Evolutionary conservation across 2,113 vertebrate species (phyloP), one percentile per base, ranked within the genome.

Genomic region (Phylloscopus trochiloides): DNA sequence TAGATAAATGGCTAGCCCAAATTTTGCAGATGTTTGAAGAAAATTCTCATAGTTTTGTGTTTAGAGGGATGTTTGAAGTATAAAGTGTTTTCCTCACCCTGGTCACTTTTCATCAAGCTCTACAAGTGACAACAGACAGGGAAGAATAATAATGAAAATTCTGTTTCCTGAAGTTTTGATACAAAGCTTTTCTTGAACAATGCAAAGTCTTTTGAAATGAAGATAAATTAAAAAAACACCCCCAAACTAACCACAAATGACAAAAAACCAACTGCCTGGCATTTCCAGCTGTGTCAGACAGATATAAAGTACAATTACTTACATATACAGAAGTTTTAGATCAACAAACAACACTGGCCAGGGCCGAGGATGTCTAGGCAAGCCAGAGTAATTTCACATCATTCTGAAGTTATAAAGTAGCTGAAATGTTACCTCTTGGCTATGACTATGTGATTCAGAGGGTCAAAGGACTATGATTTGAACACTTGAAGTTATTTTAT

Each of bases 301-400:
- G 20, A 13, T 59, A 32, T 14, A 47, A 70, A 6, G n/a, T 61
- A 17, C 11, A 9, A 71, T 86, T 80, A 55, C 32, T 68, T 80
- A 40, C 7, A 20, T 4, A 6, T 21, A 18, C 3, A 7, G 38
- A 84, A 51, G 6, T 45, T 94, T 78, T 62, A 78, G 7, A 15
- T 61, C 17, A 61, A 45, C 19, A 65, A 52, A 77, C 12, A 70
- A 26, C 21, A 31, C 40, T 52, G 45, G 17, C 50, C 51, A 73
- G 19, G 12, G 18, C 4, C 10, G 11, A 28, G 10, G n/a, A 68
- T 1, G 0, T 31, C 52, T 3, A 57, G 12, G 17, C 20, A 92
- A 74, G 15, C 3, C 42, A 71, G 61, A 85, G 48, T 21, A 81
- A 85, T 61, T 29, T 3, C 36, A 59, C 8, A 67, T 48, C 47